phyloP scores from a whole-genome alignment of 2,113 vertebrate species.

The Strix uralensis region DNA sequence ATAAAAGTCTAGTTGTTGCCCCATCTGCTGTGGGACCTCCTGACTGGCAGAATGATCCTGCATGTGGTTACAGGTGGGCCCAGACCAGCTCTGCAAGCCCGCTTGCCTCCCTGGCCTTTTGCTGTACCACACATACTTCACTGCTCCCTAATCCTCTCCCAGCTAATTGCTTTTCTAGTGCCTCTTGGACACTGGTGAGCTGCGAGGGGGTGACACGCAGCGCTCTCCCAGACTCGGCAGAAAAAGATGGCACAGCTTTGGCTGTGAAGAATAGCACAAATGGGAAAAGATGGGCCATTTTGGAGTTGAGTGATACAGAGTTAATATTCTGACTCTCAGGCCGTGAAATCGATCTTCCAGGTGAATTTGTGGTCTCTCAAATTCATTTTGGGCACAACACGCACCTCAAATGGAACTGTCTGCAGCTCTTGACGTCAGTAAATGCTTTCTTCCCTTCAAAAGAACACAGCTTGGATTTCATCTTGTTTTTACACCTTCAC shows the following conservation, averaged over 20 bases:
- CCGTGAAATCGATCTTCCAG: conserved; percentile 65
- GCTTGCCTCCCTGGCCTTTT: not conserved
- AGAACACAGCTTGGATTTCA: conserved; percentile 58
- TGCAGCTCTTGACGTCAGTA: conserved; percentile 31
- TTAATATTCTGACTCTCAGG: conserved; percentile 47
- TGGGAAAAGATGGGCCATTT: not conserved
- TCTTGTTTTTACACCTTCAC: conserved; percentile 64
- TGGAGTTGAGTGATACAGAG: conserved; percentile 8
- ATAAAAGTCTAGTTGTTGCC: not conserved
- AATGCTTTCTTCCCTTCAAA: conserved; percentile 52
- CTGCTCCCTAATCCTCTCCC: not conserved
- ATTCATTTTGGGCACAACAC: conserved; percentile 15
- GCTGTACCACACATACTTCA: not conserved
- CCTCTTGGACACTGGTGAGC: not conserved
- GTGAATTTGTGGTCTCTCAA: conserved; percentile 47
- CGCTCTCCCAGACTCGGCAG: not conserved
- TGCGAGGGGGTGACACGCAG: rapidly evolving
- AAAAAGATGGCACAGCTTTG: not conserved
- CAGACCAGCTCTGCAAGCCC: not conserved
- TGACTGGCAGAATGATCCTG: not conserved
- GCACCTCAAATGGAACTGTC: conserved; percentile 29
- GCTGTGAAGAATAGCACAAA: not conserved
- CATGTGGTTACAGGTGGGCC: rapidly evolving
- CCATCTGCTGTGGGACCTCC: not conserved
- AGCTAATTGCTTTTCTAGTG: not conserved